A percentile compares a stretch with the other conserved stretches of the same genome.
Evolutionary conservation across 2,888 invertebrate species (phyloP).

Genomic region (Argynnis bischoffii): DNA sequence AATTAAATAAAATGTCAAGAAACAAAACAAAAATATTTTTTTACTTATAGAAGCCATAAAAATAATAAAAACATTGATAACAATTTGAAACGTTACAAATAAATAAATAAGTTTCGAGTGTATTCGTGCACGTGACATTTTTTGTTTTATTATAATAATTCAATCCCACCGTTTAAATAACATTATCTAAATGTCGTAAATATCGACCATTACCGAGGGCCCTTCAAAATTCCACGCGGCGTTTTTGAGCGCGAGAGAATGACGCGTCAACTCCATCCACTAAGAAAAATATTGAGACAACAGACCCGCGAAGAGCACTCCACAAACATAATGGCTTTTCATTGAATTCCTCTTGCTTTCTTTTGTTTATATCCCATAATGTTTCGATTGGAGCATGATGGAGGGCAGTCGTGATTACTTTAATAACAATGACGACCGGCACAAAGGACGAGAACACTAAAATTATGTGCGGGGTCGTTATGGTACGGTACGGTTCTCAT

Average conservation of each 20-base stretch:
- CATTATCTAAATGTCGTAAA: conserved; percentile 79
- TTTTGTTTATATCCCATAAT: conserved; percentile 82
- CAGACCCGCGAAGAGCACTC: conserved; percentile 70
- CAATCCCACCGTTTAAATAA: conserved; percentile 69
- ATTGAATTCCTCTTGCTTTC: conserved; percentile 79
- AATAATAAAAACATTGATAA: conserved; percentile 15
- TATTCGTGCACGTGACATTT: conserved; percentile 53
- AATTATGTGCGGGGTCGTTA: conserved; percentile 75
- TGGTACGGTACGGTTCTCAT: conserved; percentile 63
- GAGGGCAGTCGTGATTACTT: conserved; percentile 79
- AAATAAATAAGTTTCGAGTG: conserved; percentile 30
- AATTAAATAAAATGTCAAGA: no score
- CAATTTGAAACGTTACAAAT: conserved; percentile 2
- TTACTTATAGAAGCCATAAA: background rate
- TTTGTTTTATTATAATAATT: conserved; percentile 69
- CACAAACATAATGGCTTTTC: conserved; percentile 80
- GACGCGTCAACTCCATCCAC: conserved; percentile 76
- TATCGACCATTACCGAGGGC: conserved; percentile 77
- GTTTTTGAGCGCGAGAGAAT: conserved; percentile 75
- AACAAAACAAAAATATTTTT: background rate
- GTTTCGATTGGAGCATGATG: conserved; percentile 79
- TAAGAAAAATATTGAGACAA: conserved; percentile 82
- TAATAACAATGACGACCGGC: conserved; percentile 77
- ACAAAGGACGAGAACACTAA: conserved; percentile 75
- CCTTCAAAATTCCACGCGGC: conserved; percentile 78